phyloP scores from a whole-genome alignment of 2,888 invertebrate genomes.

The Drosophila paucipuncta region DNA sequence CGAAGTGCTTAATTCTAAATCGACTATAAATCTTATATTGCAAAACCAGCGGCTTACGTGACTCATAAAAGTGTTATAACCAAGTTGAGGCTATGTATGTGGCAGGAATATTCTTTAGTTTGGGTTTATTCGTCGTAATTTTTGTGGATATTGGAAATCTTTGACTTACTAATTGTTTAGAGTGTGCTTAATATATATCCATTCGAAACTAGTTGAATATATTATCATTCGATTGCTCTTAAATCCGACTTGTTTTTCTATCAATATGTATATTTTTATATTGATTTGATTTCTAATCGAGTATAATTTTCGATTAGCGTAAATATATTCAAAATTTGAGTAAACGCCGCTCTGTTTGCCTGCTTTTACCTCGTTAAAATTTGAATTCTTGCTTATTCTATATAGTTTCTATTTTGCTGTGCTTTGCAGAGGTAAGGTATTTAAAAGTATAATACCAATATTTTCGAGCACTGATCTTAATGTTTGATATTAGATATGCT shows the following conservation, averaged over 20 bases:
- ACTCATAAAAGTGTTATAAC: too few relatives aligned
- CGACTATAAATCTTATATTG: neutral
- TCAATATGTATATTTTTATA: neutral
- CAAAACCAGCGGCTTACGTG: neutral
- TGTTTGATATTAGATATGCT: neutral
- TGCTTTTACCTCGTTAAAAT: neutral
- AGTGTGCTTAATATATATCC: neutral
- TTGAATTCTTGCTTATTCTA: neutral
- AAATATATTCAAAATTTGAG: neutral
- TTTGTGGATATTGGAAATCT: neutral
- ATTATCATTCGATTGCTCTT: neutral
- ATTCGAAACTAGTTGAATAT: slow-evolving; percentile 4
- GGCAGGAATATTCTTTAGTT: neutral
- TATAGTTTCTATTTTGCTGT: neutral
- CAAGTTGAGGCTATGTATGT: neutral
- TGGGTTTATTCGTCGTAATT: neutral
- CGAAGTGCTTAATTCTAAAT: neutral
- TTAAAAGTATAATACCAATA: neutral
- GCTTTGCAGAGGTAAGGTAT: neutral
- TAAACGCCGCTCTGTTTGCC: neutral
- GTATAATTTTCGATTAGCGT: neutral
- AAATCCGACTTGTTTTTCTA: neutral
- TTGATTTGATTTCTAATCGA: neutral
- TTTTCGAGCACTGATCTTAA: neutral
- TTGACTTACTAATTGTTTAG: neutral